Base-by-base conservation (phyloP, 1,140 invertebrate species). In the Littorina saxatilis region DNA sequence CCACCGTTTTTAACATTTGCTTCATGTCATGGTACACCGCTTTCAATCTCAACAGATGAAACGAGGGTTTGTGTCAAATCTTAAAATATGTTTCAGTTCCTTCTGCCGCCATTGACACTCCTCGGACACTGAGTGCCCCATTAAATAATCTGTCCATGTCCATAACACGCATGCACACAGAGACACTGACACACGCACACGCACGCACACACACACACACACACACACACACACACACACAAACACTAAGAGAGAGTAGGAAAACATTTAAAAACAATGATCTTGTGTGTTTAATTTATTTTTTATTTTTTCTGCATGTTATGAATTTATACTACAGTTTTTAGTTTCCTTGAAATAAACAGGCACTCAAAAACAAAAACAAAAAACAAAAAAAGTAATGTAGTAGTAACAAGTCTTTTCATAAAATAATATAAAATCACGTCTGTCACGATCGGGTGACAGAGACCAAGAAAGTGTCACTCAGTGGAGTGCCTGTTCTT, bases 221-320 rank as follows among this genome's bases (percentile, higher is more conserved):
- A 61, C 58, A 61, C 58, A 61, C 58, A 61, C 58, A 61, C 58
- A 61, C 58, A 61, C 58, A 61, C 58, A 61, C 58, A 61, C 58
- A 72, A 37, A 72, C 68, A 72, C 68, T 23, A 15, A 43, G 15
- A 72, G 7, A 72, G 7, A 43, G 43, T 11, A 40, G 2, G 4
- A 15, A 35, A 1, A 37, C 68, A 1, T 39, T 17, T 27, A 40
- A 15, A 1, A 15, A 23, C 68, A 43, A 72, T 32, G 9, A 20
- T 9, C 40, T 7, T 72, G n/a, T 43, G 3, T 20, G 37, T 15
- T 3, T 35, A 35, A 27, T 66, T 32, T 66, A 7, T 17, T 13
- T 66, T 13, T 32, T 66, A 32, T 13, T 66, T 66, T 9, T 58
- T 58, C 27, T 35, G 1, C 61, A 13, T n/a, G n/a, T n/a, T 35